A percentile compares a stretch with the other conserved stretches of the same genome.
Evolutionary conservation across 2,113 vertebrate genomes (phyloP).

Genomic region (Tympanuchus pallidicinctus): DNA sequence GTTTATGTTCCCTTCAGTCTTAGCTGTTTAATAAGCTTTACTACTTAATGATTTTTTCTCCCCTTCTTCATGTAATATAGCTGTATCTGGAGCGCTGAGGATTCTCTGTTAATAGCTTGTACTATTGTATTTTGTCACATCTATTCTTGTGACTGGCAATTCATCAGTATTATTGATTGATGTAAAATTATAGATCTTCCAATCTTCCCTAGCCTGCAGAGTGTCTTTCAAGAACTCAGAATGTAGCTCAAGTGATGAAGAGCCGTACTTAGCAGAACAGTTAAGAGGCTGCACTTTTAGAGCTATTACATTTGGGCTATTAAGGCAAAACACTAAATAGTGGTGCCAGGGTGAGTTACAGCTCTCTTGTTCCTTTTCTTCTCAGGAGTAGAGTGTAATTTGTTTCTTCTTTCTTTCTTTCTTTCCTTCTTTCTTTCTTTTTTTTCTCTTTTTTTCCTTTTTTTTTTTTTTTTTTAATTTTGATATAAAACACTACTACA

Average conservation of each 20-base stretch:
- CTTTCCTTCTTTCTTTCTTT: background rate
- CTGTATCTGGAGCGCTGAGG: background rate
- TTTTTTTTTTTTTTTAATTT: background rate
- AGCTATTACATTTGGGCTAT: slow-evolving; percentile 23
- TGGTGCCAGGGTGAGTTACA: background rate
- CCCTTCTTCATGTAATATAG: background rate
- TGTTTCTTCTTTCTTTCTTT: background rate
- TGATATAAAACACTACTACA: background rate
- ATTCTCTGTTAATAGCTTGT: slow-evolving; percentile 40
- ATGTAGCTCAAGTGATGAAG: slow-evolving; percentile 40
- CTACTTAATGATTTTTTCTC: slow-evolving; percentile 37
- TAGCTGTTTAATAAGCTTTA: slow-evolving; percentile 51
- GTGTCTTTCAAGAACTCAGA: slow-evolving; percentile 57
- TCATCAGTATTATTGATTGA: slow-evolving; percentile 45
- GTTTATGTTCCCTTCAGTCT: background rate
- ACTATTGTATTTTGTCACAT: slow-evolving; percentile 28
- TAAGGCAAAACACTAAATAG: slow-evolving; percentile 44
- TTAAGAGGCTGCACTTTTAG: slow-evolving; percentile 36
- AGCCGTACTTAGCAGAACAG: background rate
- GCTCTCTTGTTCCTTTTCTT: background rate
- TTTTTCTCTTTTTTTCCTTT: too few species aligned
- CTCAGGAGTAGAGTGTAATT: background rate
- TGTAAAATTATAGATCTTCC: slow-evolving; percentile 59
- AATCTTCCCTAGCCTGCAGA: slow-evolving; percentile 35
- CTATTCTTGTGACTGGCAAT: slow-evolving; percentile 47